Percentiles rank a stretch among this genome's conserved stretches.
Evolutionary conservation across 2,888 invertebrate species (phyloP).

Genomic region (Spicauda simplicius): DNA sequence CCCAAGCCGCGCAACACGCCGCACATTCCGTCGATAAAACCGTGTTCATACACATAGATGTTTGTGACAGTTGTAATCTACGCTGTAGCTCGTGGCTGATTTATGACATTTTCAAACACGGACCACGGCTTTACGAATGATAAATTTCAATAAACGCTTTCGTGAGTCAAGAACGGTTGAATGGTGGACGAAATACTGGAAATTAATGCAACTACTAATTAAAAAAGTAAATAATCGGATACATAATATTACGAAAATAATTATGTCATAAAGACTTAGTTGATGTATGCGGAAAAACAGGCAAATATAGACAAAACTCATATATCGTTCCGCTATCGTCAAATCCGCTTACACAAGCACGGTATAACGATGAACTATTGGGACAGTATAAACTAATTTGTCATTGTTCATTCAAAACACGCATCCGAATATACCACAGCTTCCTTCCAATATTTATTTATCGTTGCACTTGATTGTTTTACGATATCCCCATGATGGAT

Average conservation of each 20-base stretch:
- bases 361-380: background rate
- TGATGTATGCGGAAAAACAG: background rate
- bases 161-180: slow-evolving; percentile 3
- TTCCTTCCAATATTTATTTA: slow-evolving; percentile 3
- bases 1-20: slow-evolving; percentile 46
- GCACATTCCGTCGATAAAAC: slow-evolving; percentile 54
- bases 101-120: slow-evolving; percentile 46
- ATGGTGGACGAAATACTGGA: background rate
- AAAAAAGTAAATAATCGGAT: no score
- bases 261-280: no score
- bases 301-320: background rate
- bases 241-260: no score
- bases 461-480: slow-evolving; percentile 8
- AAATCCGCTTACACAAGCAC: background rate
- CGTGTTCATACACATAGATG: slow-evolving; percentile 47
- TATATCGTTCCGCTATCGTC: background rate
- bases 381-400: slow-evolving; percentile 1
- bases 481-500: slow-evolving; percentile 5
- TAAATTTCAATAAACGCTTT: slow-evolving; percentile 16
- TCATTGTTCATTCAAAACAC: slow-evolving; percentile 5
- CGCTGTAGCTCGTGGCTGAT: slow-evolving; percentile 40
- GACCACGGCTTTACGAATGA: slow-evolving; percentile 6
- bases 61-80: slow-evolving; percentile 48
- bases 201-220: background rate
- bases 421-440: slow-evolving; percentile 6